These are phyloP conservation scores for Catagonus wagneri DNA, from an alignment of 2,113 vertebrate genomes.

Conservation along the genomic window DNA sequence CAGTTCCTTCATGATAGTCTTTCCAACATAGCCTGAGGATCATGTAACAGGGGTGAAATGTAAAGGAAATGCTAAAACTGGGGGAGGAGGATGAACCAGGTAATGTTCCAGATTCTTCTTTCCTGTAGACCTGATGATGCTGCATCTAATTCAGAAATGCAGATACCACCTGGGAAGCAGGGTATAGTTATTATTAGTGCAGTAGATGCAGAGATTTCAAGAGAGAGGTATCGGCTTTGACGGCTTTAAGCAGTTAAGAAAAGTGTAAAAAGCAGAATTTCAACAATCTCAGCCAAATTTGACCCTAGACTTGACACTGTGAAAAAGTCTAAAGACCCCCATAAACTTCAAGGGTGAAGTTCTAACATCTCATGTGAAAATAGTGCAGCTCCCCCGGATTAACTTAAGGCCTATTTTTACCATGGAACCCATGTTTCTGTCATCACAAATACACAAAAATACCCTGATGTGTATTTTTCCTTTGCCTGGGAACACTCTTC, in stretches of 20 bases:
- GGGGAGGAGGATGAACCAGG: not conserved
- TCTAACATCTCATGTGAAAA: not conserved
- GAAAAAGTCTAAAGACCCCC: not conserved
- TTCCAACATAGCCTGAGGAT: not conserved
- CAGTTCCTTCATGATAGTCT: not conserved
- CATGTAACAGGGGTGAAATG: not conserved
- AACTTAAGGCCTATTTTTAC: accelerated
- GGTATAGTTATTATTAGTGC: not conserved
- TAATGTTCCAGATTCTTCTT: not conserved
- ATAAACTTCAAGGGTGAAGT: not conserved
- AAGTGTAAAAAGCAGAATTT: not conserved
- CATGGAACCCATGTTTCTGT: accelerated
- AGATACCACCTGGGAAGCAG: not conserved
- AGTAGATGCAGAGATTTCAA: not conserved
- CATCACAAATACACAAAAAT: not conserved
- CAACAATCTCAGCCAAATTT: not conserved
- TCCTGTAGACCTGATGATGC: not conserved
- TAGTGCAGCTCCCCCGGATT: accelerated
- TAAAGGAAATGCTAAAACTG: not conserved
- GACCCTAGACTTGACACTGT: not conserved
- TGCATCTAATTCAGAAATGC: not conserved
- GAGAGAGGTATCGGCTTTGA: not conserved
- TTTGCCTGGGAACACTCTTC: not conserved
- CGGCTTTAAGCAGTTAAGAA: not conserved
- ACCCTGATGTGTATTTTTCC: too few relatives aligned